A percentile compares a stretch with the other conserved stretches of the same genome.
Evolutionary conservation across 2,113 vertebrate species (phyloP).

Genomic region (Raja brachyura): DNA sequence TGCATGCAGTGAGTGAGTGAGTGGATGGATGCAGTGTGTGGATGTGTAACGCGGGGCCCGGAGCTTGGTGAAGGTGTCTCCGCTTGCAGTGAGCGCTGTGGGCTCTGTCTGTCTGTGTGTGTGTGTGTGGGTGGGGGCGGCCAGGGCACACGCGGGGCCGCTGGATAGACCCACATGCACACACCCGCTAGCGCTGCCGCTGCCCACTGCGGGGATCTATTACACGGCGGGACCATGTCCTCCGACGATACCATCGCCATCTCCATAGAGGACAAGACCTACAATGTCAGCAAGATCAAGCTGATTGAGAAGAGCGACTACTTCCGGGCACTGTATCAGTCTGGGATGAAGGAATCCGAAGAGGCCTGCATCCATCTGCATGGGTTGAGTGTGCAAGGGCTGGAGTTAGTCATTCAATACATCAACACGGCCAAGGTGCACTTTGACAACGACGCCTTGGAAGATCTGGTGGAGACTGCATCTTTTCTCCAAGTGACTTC

Average conservation of each 20-base stretch:
- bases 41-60: no score
- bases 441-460: constrained; percentile 64
- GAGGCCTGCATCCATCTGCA: constrained; percentile 78
- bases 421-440: constrained; percentile 74
- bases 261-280: constrained; percentile 73
- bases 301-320: constrained; percentile 92
- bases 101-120: no score
- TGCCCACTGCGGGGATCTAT: background rate
- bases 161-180: constrained; percentile 52
- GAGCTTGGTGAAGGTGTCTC: no score
- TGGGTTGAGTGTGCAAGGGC: constrained; percentile 75
- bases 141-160: background rate
- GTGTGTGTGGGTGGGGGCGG: background rate
- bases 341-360: constrained; percentile 85
- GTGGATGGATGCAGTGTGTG: no score
- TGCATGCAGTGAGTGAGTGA: background rate
- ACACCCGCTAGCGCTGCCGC: constrained; percentile 40
- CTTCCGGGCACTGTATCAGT: constrained; percentile 87
- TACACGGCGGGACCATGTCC: constrained; percentile 54
- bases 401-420: constrained; percentile 86
- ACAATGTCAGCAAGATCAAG: constrained; percentile 78
- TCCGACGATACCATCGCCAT: constrained; percentile 76
- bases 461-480: constrained; percentile 82
- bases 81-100: no score
- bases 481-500: constrained; percentile 86